These are phyloP conservation scores for Orestias chungarensis DNA, from an alignment of 2,797 vertebrate genomes.

Conservation along the genomic window DNA sequence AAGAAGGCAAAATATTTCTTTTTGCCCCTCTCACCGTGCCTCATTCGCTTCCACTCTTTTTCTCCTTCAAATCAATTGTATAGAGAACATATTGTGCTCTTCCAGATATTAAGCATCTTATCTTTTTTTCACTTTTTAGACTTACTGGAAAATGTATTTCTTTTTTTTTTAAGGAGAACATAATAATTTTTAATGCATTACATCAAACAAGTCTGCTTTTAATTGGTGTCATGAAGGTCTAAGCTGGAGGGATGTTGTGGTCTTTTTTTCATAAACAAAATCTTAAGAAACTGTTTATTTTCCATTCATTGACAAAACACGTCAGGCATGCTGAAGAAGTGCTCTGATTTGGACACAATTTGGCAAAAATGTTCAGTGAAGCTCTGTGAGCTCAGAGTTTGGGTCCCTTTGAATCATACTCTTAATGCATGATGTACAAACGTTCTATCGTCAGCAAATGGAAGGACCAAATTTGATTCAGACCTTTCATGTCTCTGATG, in stretches of 20 bases:
- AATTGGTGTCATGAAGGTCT: constrained; percentile 8
- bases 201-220: constrained; percentile 6
- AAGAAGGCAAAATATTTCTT: constrained; percentile 82
- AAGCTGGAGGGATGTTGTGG: constrained; percentile 10
- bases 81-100: constrained; percentile 78
- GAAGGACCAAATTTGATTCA: neutral
- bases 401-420: neutral
- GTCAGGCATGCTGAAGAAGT: neutral
- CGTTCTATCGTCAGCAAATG: neutral
- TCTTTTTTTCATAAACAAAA: constrained; percentile 3
- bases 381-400: neutral
- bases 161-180: constrained; percentile 2
- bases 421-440: neutral
- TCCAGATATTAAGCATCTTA: constrained; percentile 49
- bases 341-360: neutral
- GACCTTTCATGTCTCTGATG: neutral
- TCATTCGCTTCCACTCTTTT: constrained; percentile 36
- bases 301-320: neutral
- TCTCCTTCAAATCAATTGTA: constrained; percentile 40
- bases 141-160: constrained; percentile 25
- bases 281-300: neutral
- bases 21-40: constrained; percentile 64
- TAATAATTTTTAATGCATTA: constrained; percentile 38
- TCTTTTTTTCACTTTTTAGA: constrained; percentile 44
- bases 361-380: neutral